phyloP scores from a whole-genome alignment of 2,797 vertebrate species.

The Helicolenus hilgendorfi region DNA sequence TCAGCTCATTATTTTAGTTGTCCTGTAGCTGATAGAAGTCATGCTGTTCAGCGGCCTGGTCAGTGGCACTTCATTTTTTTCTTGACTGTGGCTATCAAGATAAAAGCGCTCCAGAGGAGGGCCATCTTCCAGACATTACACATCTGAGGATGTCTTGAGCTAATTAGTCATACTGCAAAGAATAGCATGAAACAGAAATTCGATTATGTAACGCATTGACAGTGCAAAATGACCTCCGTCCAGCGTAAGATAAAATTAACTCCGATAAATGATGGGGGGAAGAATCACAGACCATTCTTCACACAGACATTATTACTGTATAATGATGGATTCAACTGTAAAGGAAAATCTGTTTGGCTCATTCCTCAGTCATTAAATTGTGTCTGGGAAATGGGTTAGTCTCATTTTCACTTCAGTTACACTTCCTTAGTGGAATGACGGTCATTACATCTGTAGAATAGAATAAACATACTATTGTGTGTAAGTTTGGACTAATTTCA shows the following conservation, averaged over 20 bases:
- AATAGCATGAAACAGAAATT: slow-evolving; percentile 58
- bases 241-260: slow-evolving; percentile 71
- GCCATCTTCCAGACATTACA: slow-evolving; percentile 48
- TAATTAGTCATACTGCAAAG: slow-evolving; percentile 67
- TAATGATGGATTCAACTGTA: slow-evolving; percentile 55
- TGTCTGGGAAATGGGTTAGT: slow-evolving; percentile 36
- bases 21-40: slow-evolving; percentile 37
- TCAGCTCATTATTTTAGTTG: slow-evolving; percentile 53
- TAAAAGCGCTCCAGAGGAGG: slow-evolving; percentile 23
- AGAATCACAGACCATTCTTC: slow-evolving; percentile 52
- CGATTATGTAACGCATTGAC: slow-evolving; percentile 65
- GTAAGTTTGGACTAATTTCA: neutral
- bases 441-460: slow-evolving; percentile 2
- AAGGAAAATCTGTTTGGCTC: slow-evolving; percentile 50
- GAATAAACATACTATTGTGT: neutral
- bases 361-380: slow-evolving; percentile 38
- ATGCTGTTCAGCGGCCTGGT: slow-evolving; percentile 39
- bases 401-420: slow-evolving; percentile 44
- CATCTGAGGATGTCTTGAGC: slow-evolving; percentile 48
- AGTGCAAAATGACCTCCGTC: slow-evolving; percentile 62
- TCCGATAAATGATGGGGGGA: slow-evolving; percentile 54
- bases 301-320: slow-evolving; percentile 37
- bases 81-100: slow-evolving; percentile 43
- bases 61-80: slow-evolving; percentile 40
- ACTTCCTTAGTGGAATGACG: slow-evolving; percentile 11